Percentiles rank a stretch among this genome's conserved stretches.
Evolutionary conservation across 2,888 invertebrate genomes (phyloP).

Genomic region (Mythimna loreyi): DNA sequence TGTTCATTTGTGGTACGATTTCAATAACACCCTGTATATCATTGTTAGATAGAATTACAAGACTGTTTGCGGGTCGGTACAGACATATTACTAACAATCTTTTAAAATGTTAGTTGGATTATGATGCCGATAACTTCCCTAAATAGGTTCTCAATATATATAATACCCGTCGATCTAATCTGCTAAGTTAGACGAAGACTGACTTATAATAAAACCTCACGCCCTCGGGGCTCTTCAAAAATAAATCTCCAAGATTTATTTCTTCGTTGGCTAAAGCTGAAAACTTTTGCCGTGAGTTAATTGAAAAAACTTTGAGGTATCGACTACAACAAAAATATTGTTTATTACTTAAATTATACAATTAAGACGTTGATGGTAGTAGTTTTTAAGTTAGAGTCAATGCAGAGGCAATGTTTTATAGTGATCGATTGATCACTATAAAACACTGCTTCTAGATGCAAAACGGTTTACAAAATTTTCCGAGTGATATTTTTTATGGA

Average conservation of each 20-base stretch:
- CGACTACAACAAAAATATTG: not conserved
- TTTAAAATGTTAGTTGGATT: no score
- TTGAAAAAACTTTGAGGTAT: slow-evolving; percentile 37
- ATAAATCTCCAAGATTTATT: slow-evolving; percentile 26
- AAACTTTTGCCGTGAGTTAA: slow-evolving; percentile 32
- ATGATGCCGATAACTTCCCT: no score
- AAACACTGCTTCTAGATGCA: no score
- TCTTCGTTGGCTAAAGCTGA: slow-evolving; percentile 1
- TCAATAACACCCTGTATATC: no score
- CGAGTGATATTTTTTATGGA: no score
- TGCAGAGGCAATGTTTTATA: not conserved
- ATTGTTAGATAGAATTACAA: no score
- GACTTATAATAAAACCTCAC: slow-evolving; percentile 4
- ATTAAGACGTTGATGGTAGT: slow-evolving; percentile 18
- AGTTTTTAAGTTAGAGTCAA: not conserved
- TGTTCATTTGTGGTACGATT: no score
- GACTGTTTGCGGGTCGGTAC: no score
- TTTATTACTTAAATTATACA: slow-evolving; percentile 20
- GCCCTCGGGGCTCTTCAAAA: slow-evolving; percentile 8
- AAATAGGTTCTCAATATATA: not conserved
- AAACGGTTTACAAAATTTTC: no score
- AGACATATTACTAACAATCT: no score
- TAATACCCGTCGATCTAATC: not conserved
- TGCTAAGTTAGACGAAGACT: not conserved
- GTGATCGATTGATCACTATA: no score